phyloP scores from a whole-genome alignment of 2,888 invertebrate species.

The Leptinotarsa juncta region DNA sequence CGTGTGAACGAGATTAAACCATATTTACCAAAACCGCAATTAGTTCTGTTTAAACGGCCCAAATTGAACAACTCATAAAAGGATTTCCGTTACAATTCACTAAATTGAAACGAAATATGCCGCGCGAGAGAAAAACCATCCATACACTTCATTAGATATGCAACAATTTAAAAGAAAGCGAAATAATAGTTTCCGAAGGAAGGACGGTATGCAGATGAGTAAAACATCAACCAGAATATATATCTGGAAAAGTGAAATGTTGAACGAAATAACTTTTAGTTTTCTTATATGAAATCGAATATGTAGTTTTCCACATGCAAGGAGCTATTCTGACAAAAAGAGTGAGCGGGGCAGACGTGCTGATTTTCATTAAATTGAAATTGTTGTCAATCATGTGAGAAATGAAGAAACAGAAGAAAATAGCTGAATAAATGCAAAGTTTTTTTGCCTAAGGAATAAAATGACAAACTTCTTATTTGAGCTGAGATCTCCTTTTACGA shows the following conservation, averaged over 20 bases:
- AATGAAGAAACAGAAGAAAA: too few species aligned
- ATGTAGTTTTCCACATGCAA: too few species aligned
- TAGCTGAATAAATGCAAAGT: too few species aligned
- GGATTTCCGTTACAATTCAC: constrained; percentile 26
- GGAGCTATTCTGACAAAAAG: too few species aligned
- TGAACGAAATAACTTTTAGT: too few species aligned
- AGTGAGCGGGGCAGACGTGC: too few species aligned
- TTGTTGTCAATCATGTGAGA: too few species aligned
- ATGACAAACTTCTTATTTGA: too few species aligned
- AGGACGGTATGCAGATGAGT: background rate
- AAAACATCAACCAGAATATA: background rate
- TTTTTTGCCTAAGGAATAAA: too few species aligned
- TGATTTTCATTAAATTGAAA: too few species aligned
- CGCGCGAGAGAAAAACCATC: constrained; percentile 8
- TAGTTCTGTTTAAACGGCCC: constrained; percentile 9
- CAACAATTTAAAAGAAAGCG: constrained; percentile 14
- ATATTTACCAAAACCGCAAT: constrained; percentile 14
- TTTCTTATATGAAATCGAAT: too few species aligned
- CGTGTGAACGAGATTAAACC: constrained; percentile 19
- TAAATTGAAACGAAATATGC: constrained; percentile 12
- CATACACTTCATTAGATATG: constrained; percentile 1
- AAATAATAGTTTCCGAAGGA: constrained; percentile 9
- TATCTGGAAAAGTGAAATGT: background rate
- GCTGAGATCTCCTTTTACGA: too few species aligned
- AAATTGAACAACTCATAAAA: constrained; percentile 14